These are phyloP conservation scores for Ibidorhyncha struthersii DNA, from an alignment of 2,113 vertebrate genomes.

Conservation along the genomic window DNA sequence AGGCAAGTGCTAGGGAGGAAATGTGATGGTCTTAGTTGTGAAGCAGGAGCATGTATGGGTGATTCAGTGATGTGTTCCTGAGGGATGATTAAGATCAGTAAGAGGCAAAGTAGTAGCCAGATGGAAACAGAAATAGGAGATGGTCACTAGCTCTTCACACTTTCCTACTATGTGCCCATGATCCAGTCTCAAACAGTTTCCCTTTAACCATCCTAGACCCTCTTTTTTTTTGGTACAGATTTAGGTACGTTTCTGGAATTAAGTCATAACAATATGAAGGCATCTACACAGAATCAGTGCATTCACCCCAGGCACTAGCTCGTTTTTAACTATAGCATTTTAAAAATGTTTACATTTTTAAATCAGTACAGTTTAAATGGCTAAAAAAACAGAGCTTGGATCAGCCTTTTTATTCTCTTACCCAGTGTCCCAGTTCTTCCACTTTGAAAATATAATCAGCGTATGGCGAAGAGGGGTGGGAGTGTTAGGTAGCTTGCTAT, in stretches of 20 bases:
- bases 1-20: not conserved
- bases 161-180: not conserved
- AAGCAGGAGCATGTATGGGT: not conserved
- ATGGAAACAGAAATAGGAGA: not conserved
- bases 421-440: constrained; percentile 18
- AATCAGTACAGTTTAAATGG: not conserved
- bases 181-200: not conserved
- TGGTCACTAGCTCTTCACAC: not conserved
- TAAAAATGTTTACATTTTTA: not conserved
- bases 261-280: not conserved
- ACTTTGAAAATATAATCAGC: constrained; percentile 31
- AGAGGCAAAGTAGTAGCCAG: not conserved
- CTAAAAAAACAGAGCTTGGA: not conserved
- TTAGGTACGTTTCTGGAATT: not conserved
- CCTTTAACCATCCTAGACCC: not conserved
- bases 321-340: not conserved
- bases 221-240: not conserved
- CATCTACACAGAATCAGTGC: not conserved
- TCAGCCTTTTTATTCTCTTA: constrained; percentile 26
- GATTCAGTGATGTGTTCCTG: not conserved
- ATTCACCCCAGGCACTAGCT: not conserved
- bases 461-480: constrained; percentile 47
- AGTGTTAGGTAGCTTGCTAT: constrained; percentile 56
- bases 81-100: not conserved
- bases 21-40: not conserved